Evolutionary conservation across 1,140 invertebrate genomes (phyloP), one percentile per base, ranked within the genome.

Genomic region (Batillaria attramentaria): DNA sequence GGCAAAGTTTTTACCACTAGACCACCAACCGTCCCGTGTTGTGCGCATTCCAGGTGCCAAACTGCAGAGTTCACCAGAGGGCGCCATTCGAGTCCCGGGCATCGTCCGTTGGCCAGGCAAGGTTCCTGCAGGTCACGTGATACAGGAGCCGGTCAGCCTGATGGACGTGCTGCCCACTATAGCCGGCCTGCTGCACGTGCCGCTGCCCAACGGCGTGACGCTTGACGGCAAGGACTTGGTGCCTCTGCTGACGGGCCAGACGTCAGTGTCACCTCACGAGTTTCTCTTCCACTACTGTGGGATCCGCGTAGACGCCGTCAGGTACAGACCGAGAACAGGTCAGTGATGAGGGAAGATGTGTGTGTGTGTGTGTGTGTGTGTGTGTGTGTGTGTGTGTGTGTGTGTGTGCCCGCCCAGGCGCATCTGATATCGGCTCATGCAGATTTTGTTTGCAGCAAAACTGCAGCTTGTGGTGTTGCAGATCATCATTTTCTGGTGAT

Each of bases 121-220:
- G 13, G 70, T 91, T 20, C 77, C 84, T 18, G 46, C 79, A n/a
- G 85, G 85, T 3, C 81, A 37, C 5, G 84, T 83, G 4, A 83
- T 89, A 18, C 77, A 87, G 42, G 86, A 84, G 70, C 86, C 88
- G 20, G 91, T 90, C 4, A 87, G 81, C 75, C 87, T 89, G 31
- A 90, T 92, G 90, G 92, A 92, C 80, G 77, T 92, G n/a, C 86
- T 89, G 46, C 88, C 91, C 24, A 91, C 91, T 0, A 62, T 92
- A 16, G 77, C 85, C 28, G 78, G 86, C 20, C 60, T 85, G 20
- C 77, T 85, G 8, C 80, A 81, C 10, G 81, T 77, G 6, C 69
- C 81, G 20, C 28, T 87, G 24, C 83, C 84, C 8, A 39, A 24
- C 42, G 66, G n/a, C 66, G 57, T 60, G 43, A 57, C 57, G 39